A percentile compares a stretch with the other conserved stretches of the same genome.
Conservation (phyloP, 2,888 invertebrate genomes). For the Oscheius sp. region DNA sequence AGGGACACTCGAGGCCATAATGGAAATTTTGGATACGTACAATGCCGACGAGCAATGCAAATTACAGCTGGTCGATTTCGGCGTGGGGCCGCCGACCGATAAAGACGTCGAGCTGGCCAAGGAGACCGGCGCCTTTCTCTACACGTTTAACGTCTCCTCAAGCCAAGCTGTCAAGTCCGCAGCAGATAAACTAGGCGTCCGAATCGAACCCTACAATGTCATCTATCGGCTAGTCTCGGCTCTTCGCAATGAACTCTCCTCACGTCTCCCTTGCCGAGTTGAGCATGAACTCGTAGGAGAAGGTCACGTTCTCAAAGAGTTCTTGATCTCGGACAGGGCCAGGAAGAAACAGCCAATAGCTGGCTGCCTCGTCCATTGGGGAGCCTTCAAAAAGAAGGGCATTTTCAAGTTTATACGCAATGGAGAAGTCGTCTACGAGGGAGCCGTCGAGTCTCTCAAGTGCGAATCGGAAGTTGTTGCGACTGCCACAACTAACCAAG, state of each 20-base stretch:
- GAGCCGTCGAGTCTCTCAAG: conserved; percentile 69
- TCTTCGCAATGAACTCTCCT: conserved; percentile 83
- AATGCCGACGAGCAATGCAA: conserved; percentile 78
- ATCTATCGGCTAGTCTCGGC: conserved; percentile 91
- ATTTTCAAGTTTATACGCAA: conserved; percentile 61
- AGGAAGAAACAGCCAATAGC: conserved; percentile 79
- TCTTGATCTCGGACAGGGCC: conserved; percentile 79
- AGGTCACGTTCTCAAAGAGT: conserved; percentile 77
- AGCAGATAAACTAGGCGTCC: conserved; percentile 78
- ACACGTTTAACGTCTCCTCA: conserved; percentile 85
- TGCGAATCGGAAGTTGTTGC: conserved; percentile 61
- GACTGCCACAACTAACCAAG: conserved; percentile 58
- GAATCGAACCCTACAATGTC: conserved; percentile 84
- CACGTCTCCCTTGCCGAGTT: conserved; percentile 81
- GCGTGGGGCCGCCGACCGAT: conserved; percentile 87
- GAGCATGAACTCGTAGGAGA: conserved; percentile 85
- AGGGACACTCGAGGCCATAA: conserved; percentile 93
- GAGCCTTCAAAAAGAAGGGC: conserved; percentile 65
- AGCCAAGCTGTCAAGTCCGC: conserved; percentile 74
- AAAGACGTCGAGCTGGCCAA: conserved; percentile 86
- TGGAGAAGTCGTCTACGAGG: conserved; percentile 60
- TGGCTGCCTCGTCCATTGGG: conserved; percentile 70
- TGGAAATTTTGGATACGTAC: conserved; percentile 90
- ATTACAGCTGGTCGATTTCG: conserved; percentile 88
- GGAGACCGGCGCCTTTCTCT: conserved; percentile 80